Evolutionary conservation across 2,113 vertebrate genomes (phyloP), one percentile per base, ranked within the genome.

Genomic region (Danio rerio): DNA sequence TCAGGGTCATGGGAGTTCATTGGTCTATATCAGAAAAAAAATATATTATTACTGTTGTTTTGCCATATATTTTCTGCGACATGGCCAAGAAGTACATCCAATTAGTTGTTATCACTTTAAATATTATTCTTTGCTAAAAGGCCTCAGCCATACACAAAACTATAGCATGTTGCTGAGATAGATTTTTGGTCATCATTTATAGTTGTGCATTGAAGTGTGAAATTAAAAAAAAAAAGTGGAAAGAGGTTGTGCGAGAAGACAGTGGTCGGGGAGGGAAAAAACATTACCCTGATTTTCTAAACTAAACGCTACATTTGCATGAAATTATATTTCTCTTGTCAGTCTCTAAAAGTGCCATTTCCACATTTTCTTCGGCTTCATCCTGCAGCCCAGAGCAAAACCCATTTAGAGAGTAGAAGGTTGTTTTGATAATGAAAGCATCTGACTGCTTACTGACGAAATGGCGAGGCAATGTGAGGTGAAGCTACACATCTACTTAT

Each of bases 141-240:
- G 58, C 43, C 80, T 82, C 42, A 70, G 66, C 65, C 49, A 61
- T 81, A 56, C 53, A 61, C 59, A 43, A 56, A 75, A 77, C 80
- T 68, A 79, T 43, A 50, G 55, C 18, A 68, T 83, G 79, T 82
- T 65, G 69, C 86, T 78, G 83, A 85, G 88, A 81, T 56, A 83
- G 82, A 78, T 87, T 82, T 88, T 81, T 81, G 82, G 86, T 90
- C 87, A 87, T 89, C 85, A 83, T 86, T 90, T 91, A 88, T 85
- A 83, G 88, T 84, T 91, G 89, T 88, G 88, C 87, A 89, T 75
- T 82, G 76, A 81, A 86, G 88, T 87, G 89, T 93, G 90, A 93
- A 92, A 94, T 93, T 89, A 88, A 90, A 92, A 87, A 86, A 87
- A 76, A 90, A 78, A 75, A 84, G 86, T 83, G 80, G 81, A 74